Evolutionary conservation across 1,140 invertebrate species (phyloP).

Genomic region (Drosophila novamexicana): DNA sequence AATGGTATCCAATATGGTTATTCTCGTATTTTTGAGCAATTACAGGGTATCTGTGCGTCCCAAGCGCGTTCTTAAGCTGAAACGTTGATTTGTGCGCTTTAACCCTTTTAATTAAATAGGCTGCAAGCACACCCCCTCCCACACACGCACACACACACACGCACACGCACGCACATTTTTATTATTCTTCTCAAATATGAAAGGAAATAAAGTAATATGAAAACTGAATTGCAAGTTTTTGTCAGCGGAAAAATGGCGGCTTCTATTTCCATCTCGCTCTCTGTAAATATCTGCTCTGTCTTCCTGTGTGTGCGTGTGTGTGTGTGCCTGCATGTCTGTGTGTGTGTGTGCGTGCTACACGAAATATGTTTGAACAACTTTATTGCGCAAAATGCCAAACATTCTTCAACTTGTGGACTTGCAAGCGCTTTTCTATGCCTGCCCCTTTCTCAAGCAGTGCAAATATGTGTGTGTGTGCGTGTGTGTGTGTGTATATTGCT

Average conservation of each 20-base stretch:
- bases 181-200: slow-evolving; percentile 14
- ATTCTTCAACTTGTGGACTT: slow-evolving; percentile 78
- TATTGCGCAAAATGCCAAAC: slow-evolving; percentile 82
- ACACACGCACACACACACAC: no score
- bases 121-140: not conserved
- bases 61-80: no score
- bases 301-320: slow-evolving; percentile 1
- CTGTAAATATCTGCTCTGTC: not conserved
- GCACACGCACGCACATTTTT: slow-evolving; percentile 1
- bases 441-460: not conserved
- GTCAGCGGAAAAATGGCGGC: slow-evolving; percentile 69
- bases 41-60: not conserved
- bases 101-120: slow-evolving; percentile 57
- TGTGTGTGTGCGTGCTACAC: slow-evolving; percentile 42
- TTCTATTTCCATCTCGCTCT: slow-evolving; percentile 14
- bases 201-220: slow-evolving; percentile 63
- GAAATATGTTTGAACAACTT: slow-evolving; percentile 81
- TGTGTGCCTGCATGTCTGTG: slow-evolving; percentile 14
- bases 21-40: not conserved
- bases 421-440: slow-evolving; percentile 22
- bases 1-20: no score
- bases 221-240: slow-evolving; percentile 78
- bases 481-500: slow-evolving; percentile 50
- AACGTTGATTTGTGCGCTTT: not conserved
- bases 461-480: slow-evolving; percentile 18